Percentiles rank a stretch among this genome's conserved stretches.
Conservation (phyloP, 1,140 invertebrate species). For the Dolichoris vasculosae region DNA sequence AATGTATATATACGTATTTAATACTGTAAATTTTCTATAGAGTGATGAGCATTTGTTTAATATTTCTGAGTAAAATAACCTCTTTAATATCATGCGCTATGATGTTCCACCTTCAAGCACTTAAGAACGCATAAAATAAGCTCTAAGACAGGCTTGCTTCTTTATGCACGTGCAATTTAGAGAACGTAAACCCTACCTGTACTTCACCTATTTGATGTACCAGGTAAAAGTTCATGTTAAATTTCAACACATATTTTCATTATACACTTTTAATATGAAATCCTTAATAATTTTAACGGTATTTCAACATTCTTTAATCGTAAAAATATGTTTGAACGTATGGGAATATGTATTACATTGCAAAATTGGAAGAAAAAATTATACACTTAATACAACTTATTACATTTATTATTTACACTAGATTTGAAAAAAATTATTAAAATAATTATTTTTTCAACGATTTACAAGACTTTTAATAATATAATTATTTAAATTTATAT, state of each 20-base stretch:
- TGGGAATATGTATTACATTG: too few species aligned
- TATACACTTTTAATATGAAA: neutral
- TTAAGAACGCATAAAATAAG: neutral
- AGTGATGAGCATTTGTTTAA: neutral
- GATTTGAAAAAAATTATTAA: too few species aligned
- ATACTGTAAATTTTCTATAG: neutral
- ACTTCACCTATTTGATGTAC: neutral
- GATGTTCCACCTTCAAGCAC: neutral
- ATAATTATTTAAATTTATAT: too few species aligned
- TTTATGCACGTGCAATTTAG: conserved; percentile 1
- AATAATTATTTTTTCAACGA: too few species aligned
- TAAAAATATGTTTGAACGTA: too few species aligned
- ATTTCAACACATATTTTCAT: neutral
- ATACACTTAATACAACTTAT: too few species aligned
- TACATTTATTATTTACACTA: too few species aligned
- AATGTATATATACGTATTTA: too few species aligned
- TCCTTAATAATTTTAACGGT: too few species aligned
- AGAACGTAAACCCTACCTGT: neutral
- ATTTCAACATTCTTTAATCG: too few species aligned
- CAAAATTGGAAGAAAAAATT: too few species aligned
- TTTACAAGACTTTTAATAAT: too few species aligned
- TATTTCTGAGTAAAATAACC: neutral
- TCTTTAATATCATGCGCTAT: neutral
- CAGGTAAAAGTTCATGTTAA: neutral
- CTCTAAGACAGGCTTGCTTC: neutral